These are phyloP conservation scores for Congeria kusceri DNA, from an alignment of 2,888 invertebrate species.

Conservation along the genomic window DNA sequence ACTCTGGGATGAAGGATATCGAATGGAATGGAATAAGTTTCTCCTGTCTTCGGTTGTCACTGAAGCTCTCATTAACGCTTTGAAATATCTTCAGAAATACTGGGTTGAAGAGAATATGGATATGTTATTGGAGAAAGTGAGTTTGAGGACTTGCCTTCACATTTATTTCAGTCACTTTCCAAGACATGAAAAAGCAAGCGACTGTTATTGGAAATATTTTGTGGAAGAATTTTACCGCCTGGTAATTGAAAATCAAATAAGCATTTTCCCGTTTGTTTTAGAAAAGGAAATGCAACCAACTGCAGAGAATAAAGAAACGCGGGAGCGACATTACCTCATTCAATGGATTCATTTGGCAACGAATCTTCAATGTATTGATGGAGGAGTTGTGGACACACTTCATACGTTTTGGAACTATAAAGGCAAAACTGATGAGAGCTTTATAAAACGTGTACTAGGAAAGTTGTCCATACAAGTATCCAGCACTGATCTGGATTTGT, in stretches of 20 bases:
- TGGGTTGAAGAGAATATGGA: slow-evolving; percentile 20
- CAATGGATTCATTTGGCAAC: no score
- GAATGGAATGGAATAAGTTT: slow-evolving; percentile 34
- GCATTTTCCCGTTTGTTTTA: slow-evolving; percentile 6
- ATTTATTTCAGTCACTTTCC: slow-evolving; percentile 25
- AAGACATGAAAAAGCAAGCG: neutral
- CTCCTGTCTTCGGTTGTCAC: slow-evolving; percentile 14
- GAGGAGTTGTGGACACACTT: no score
- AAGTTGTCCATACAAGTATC: neutral
- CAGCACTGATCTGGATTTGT: neutral
- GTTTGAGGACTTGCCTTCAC: neutral
- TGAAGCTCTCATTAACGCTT: slow-evolving; percentile 14
- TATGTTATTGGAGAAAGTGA: slow-evolving; percentile 13
- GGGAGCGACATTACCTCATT: no score
- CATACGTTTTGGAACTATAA: no score
- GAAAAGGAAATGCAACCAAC: neutral
- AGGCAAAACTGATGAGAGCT: no score
- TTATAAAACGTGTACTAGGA: no score
- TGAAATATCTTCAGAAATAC: slow-evolving; percentile 8
- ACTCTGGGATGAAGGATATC: slow-evolving; percentile 50
- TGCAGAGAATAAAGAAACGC: no score
- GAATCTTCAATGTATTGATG: no score
- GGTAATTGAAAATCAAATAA: neutral
- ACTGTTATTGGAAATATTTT: slow-evolving; percentile 14
- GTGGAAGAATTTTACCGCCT: slow-evolving; percentile 12